Percentiles rank a stretch among this genome's conserved stretches.
These are phyloP conservation scores for Meteorus cinctellus DNA, from an alignment of 2,888 invertebrate species.

Conservation along the genomic window DNA sequence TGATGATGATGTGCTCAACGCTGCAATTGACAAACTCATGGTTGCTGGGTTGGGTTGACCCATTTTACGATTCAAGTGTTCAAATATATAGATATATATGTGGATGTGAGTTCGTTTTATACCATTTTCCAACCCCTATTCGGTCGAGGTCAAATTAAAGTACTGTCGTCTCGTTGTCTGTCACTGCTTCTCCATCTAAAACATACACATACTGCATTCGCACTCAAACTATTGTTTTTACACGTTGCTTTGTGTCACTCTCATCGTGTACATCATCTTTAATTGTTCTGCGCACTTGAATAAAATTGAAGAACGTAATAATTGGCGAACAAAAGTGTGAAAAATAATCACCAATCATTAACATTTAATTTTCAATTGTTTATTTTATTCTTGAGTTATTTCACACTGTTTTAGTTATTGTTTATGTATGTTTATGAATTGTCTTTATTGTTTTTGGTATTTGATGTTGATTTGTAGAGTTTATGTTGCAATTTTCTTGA, in stretches of 20 bases:
- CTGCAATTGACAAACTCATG: conserved; percentile 2
- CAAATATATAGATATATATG: conserved; percentile 28
- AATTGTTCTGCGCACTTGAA: neutral
- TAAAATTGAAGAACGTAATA: neutral
- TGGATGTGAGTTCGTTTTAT: neutral
- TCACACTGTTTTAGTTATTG: too few relatives aligned
- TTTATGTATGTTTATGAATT: neutral
- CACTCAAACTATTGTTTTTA: neutral
- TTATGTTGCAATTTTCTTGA: neutral
- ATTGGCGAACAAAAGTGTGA: neutral
- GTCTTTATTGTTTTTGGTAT: neutral
- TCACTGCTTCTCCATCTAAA: neutral
- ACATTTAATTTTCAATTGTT: too few relatives aligned
- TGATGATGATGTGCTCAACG: neutral
- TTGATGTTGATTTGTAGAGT: neutral
- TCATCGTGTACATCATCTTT: neutral
- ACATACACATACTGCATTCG: neutral
- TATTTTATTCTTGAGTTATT: too few relatives aligned
- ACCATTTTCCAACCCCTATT: conserved; percentile 7
- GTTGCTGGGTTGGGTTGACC: conserved; percentile 63
- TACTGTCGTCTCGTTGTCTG: conserved; percentile 1
- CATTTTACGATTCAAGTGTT: conserved; percentile 50
- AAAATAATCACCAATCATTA: neutral
- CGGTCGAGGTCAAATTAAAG: conserved; percentile 44
- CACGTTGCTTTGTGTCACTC: neutral